These are phyloP conservation scores for Aphidius colemani DNA, from an alignment of 2,888 invertebrate genomes.

Conservation along the genomic window DNA sequence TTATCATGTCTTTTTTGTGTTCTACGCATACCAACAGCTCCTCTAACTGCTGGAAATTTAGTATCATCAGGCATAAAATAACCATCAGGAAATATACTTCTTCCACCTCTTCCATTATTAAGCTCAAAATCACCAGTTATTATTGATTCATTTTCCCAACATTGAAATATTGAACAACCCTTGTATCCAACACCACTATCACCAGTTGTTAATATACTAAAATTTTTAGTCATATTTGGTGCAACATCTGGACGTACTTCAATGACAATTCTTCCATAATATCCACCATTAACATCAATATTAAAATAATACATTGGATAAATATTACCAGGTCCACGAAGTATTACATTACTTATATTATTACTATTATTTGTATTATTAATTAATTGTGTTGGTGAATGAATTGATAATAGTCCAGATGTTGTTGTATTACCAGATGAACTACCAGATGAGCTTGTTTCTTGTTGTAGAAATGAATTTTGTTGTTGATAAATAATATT, in stretches of 20 bases:
- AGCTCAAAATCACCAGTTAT: slow-evolving; percentile 81
- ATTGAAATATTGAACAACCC: slow-evolving; percentile 80
- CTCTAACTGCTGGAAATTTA: slow-evolving; percentile 74
- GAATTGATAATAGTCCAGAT: slow-evolving; percentile 52
- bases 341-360: slow-evolving; percentile 38
- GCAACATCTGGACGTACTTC: slow-evolving; percentile 79
- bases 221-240: slow-evolving; percentile 82
- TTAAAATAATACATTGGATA: slow-evolving; percentile 79
- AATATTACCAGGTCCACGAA: slow-evolving; percentile 65
- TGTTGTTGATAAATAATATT: slow-evolving; percentile 53
- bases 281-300: slow-evolving; percentile 73
- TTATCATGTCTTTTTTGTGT: slow-evolving; percentile 81
- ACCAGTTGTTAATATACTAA: slow-evolving; percentile 72
- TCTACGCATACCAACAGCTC: slow-evolving; percentile 81
- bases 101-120: slow-evolving; percentile 80
- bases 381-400: slow-evolving; percentile 58
- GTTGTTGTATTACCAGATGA: slow-evolving; percentile 28
- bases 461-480: slow-evolving; percentile 50
- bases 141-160: slow-evolving; percentile 82
- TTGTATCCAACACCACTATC: slow-evolving; percentile 78
- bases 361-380: slow-evolving; percentile 32
- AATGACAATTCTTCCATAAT: slow-evolving; percentile 75
- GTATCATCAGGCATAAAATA: slow-evolving; percentile 84
- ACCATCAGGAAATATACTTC: slow-evolving; percentile 76
- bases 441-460: slow-evolving; percentile 31